Conservation (phyloP, 2,113 vertebrate species). For the Cranoglanis bouderius region DNA sequence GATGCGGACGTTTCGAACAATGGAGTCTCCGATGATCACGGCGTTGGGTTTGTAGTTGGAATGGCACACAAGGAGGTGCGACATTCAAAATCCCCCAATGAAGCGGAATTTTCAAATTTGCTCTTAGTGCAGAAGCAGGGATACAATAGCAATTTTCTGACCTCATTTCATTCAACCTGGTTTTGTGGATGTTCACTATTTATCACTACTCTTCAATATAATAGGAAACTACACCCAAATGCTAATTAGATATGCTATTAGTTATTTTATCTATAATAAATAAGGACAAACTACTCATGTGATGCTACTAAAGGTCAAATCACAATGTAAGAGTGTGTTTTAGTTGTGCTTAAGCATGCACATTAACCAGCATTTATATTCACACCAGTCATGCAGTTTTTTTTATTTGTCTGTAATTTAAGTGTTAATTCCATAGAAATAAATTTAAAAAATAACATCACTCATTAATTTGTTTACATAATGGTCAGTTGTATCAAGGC, state of each 20-base stretch:
- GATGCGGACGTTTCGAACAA: no score
- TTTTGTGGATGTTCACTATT: background rate
- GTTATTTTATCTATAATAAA: background rate
- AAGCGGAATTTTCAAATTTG: background rate
- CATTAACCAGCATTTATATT: background rate
- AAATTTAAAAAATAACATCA: background rate
- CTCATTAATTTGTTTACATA: no score
- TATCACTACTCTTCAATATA: background rate
- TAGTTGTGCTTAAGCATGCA: background rate
- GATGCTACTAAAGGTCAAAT: background rate
- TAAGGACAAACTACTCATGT: background rate
- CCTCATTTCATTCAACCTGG: background rate
- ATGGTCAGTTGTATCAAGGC: no score
- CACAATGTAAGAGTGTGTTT: background rate
- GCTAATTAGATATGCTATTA: background rate
- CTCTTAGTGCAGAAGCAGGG: no score
- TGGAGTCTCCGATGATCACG: no score
- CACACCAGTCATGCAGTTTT: background rate
- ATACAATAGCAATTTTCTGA: background rate
- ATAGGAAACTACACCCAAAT: background rate
- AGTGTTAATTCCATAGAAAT: background rate
- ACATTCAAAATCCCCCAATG: no score
- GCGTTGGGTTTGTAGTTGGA: no score
- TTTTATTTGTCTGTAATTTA: background rate
- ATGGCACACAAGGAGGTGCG: background rate